Evolutionary conservation across 2,888 invertebrate species (phyloP).

Genomic region (Phalangium opilio): DNA sequence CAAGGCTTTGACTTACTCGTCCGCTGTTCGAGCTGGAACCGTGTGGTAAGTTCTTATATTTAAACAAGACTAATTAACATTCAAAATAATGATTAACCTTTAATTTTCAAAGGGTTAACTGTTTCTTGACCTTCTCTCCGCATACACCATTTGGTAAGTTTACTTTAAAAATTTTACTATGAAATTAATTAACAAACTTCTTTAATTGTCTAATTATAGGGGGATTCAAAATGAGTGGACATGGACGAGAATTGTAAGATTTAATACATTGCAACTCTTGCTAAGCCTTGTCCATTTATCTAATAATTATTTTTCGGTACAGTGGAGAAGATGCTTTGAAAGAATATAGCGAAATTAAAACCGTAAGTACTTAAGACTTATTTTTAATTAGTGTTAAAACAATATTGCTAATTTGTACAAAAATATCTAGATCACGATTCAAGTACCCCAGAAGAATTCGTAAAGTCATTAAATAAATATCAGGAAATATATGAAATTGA

Average conservation of each 20-base stretch:
- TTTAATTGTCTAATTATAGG: slow-evolving; percentile 26
- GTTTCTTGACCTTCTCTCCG: slow-evolving; percentile 38
- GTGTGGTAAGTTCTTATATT: slow-evolving; percentile 16
- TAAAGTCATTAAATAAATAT: too few species aligned
- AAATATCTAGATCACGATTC: too few species aligned
- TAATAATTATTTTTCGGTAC: not conserved
- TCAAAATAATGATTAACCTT: too few species aligned
- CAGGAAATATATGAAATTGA: too few species aligned
- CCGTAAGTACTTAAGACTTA: slow-evolving; percentile 7
- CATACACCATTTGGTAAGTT: slow-evolving; percentile 62
- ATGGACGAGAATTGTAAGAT: slow-evolving; percentile 49
- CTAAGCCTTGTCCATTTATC: too few species aligned
- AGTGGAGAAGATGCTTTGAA: slow-evolving; percentile 28
- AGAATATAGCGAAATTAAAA: slow-evolving; percentile 1
- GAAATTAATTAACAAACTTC: too few species aligned
- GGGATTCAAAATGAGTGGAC: slow-evolving; percentile 65
- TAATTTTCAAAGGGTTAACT: slow-evolving; percentile 11
- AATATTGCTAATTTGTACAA: too few species aligned
- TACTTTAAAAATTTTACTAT: too few species aligned
- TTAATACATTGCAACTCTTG: too few species aligned
- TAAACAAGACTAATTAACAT: too few species aligned
- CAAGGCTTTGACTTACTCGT: slow-evolving; percentile 55
- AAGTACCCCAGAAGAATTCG: too few species aligned
- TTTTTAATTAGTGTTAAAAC: too few species aligned
- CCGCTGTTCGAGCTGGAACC: slow-evolving; percentile 45